Evolutionary conservation across 2,888 invertebrate species (phyloP), one percentile per base, ranked within the genome.

Genomic region (Dermolepida albohirtum): DNA sequence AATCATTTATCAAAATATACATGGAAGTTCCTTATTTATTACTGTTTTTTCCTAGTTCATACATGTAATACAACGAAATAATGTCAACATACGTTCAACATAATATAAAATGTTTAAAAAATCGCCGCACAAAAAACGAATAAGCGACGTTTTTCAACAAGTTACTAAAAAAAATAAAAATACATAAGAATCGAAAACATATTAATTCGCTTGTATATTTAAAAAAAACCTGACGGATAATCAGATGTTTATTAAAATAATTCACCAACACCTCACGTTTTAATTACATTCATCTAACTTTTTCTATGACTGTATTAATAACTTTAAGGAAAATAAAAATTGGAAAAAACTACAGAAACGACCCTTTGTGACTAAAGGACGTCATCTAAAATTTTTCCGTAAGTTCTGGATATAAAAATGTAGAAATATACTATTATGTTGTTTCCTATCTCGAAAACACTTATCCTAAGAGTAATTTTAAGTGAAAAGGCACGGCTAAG

Each of bases 181-280:
- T 27, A 52, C 43, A 52, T 59, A 59, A 43, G 43, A 59, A 44
- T 59, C 59, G 43, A 43, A 41, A 50, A 27, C 17, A 27, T 11
- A 57, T 57, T 27, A 43, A 57, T 64, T 22, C 54, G 43, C 22
- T 34, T 34, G 63, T 68, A 71, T 68, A 70, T 68, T 71, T 22
- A 22, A 69, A 69, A 59, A 57, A 63, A 71, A 64, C 64, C 51
- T 47, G 71, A 63, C 59, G 65, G 64, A 65, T 67, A 66, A 29
- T 14, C 51, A 29, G 29, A 49, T 57, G 68, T 64, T 66, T 59
- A 69, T 67, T 70, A 63, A 70, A 66, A 70, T 70, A 71, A 22
- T 70, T 69, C 67, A 71, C 71, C 71, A 71, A 70, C 71, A 71
- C 71, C 71, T 65, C 14, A 14, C 16, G 47, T 47, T 47, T 47